phyloP scores from a whole-genome alignment of 1,140 invertebrate species.

The Odontomachus brunneus region DNA sequence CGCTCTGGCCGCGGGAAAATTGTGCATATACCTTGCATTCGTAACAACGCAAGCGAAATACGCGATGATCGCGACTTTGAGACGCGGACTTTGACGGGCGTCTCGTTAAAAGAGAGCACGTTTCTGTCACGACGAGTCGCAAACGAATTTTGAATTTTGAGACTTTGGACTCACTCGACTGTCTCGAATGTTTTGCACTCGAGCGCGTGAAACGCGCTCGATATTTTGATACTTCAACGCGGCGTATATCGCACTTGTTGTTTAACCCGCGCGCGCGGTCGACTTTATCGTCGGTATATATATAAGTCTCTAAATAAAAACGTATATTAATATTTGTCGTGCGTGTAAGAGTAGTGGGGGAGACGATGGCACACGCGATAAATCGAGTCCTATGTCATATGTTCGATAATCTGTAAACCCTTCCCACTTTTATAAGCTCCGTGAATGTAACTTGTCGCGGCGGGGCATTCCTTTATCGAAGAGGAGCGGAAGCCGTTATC shows the following conservation, averaged over 20 bases:
- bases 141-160: no score
- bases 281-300: neutral
- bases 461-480: slow-evolving; percentile 70
- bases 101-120: no score
- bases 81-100: neutral
- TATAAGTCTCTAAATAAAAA: slow-evolving; percentile 29
- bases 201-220: no score
- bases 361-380: slow-evolving; percentile 44
- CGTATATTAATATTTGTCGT: slow-evolving; percentile 30
- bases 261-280: neutral
- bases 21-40: neutral
- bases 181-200: no score
- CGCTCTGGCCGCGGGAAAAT: neutral
- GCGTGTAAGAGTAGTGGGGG: neutral
- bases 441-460: slow-evolving; percentile 45
- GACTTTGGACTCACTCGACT: neutral
- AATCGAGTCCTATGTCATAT: slow-evolving; percentile 49
- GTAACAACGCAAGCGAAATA: neutral
- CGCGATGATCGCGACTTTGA: neutral
- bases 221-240: slow-evolving; percentile 20
- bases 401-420: slow-evolving; percentile 56
- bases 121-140: no score
- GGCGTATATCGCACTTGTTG: neutral
- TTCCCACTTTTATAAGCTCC: slow-evolving; percentile 59
- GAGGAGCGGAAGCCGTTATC: slow-evolving; percentile 77